These are phyloP conservation scores for Melinopterus prodromus DNA, from an alignment of 2,888 invertebrate species.

Conservation along the genomic window DNA sequence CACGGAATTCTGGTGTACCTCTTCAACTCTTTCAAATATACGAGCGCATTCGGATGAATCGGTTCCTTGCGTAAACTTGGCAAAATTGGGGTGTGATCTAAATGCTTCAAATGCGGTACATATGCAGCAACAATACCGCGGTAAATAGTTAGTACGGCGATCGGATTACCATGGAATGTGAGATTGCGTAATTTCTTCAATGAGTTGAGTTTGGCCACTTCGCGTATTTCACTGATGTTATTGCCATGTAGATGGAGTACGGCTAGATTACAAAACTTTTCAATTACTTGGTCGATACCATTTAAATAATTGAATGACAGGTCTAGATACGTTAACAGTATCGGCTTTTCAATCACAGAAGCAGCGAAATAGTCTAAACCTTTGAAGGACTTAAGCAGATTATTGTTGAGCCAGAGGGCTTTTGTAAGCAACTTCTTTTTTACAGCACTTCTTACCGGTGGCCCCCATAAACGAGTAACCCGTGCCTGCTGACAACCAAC, in stretches of 20 bases:
- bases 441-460: not conserved
- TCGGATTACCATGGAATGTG: slow-evolving; percentile 7
- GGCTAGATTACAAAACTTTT: slow-evolving; percentile 9
- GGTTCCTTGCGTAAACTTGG: not conserved
- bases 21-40: not conserved
- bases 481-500: slow-evolving; percentile 9
- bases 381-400: not conserved
- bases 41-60: not conserved
- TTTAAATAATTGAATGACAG: slow-evolving; percentile 6
- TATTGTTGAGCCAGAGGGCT: slow-evolving; percentile 9
- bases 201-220: not conserved
- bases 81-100: slow-evolving; percentile 6
- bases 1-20: not conserved
- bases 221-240: not conserved
- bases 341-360: not conserved
- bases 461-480: not conserved
- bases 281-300: not conserved
- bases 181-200: slow-evolving; percentile 5
- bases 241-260: slow-evolving; percentile 5
- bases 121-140: not conserved
- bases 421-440: slow-evolving; percentile 12
- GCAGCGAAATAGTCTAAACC: not conserved
- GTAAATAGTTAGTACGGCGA: not conserved
- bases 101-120: not conserved
- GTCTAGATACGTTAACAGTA: not conserved